Conservation (phyloP, 2,797 vertebrate genomes). For the Brachyalestes nurse region DNA sequence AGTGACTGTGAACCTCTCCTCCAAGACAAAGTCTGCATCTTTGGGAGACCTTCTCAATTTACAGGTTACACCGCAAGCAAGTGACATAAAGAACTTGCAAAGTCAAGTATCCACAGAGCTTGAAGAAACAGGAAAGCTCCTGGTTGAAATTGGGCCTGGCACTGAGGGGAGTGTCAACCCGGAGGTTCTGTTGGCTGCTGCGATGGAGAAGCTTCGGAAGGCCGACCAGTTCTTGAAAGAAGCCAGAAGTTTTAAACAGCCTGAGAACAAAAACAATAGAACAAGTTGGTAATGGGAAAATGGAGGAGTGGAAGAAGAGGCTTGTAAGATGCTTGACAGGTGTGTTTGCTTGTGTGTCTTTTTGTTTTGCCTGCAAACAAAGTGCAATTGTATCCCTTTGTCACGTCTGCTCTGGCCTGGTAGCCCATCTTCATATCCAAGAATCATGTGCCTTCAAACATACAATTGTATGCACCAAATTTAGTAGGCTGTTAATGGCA, state of each 20-base stretch:
- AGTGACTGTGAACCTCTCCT: slow-evolving; percentile 55
- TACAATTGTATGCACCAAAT: too few species aligned
- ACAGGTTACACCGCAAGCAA: slow-evolving; percentile 44
- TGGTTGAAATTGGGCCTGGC: slow-evolving; percentile 73
- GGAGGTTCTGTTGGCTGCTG: slow-evolving; percentile 82
- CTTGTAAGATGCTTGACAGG: background rate
- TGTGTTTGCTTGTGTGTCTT: background rate
- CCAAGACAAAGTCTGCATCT: slow-evolving; percentile 72
- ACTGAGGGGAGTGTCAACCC: slow-evolving; percentile 55
- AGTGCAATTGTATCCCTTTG: slow-evolving; percentile 63
- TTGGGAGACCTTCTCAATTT: slow-evolving; percentile 79
- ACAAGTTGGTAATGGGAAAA: slow-evolving; percentile 70
- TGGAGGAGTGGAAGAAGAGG: background rate
- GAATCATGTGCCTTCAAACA: slow-evolving; percentile 10
- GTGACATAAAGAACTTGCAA: slow-evolving; percentile 77
- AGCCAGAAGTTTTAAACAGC: slow-evolving; percentile 80
- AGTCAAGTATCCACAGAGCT: slow-evolving; percentile 83
- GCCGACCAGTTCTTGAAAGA: slow-evolving; percentile 88
- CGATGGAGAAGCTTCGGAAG: slow-evolving; percentile 88
- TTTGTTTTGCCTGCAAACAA: slow-evolving; percentile 34
- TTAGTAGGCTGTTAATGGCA: too few species aligned
- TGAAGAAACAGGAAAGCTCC: slow-evolving; percentile 82
- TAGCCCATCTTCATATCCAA: background rate
- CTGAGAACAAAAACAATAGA: slow-evolving; percentile 62
- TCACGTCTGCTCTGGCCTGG: slow-evolving; percentile 29